Percentiles rank a stretch among this genome's conserved stretches.
phyloP scores from a whole-genome alignment of 2,113 vertebrate genomes.

The Callionymus lyra region DNA sequence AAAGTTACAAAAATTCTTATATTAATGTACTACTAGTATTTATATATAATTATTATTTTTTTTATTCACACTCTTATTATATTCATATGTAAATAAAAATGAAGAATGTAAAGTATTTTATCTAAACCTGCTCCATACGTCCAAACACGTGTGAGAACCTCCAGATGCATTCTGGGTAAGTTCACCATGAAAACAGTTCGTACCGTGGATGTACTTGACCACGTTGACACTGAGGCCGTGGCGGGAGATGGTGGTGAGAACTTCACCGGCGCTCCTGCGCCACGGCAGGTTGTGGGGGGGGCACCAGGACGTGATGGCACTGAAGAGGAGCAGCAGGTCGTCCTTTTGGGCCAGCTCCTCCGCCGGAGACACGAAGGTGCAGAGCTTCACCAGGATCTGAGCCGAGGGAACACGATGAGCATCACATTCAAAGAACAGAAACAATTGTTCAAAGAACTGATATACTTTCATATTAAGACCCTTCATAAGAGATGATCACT shows the following conservation, averaged over 20 bases:
- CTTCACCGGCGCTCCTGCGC: slow-evolving; percentile 96
- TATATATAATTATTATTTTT: too few species aligned
- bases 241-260: slow-evolving; percentile 93
- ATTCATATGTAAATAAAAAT: too few species aligned
- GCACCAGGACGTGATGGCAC: slow-evolving; percentile 99
- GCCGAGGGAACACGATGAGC: too few species aligned
- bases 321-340: slow-evolving; percentile 96
- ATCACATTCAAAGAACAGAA: too few species aligned
- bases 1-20: too few species aligned
- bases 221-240: slow-evolving; percentile 97
- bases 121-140: not conserved
- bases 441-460: too few species aligned
- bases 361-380: slow-evolving; percentile 91
- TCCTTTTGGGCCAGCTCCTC: slow-evolving; percentile 98
- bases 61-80: too few species aligned
- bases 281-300: slow-evolving; percentile 97
- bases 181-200: not conserved
- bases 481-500: too few species aligned
- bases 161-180: not conserved
- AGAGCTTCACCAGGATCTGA: slow-evolving; percentile 95
- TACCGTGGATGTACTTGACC: slow-evolving; percentile 97
- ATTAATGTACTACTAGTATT: too few species aligned
- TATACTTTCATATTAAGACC: too few species aligned
- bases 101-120: too few species aligned
- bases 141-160: not conserved